These are phyloP conservation scores for Phocoena phocoena DNA, from an alignment of 2,113 vertebrate genomes.

Conservation along the genomic window DNA sequence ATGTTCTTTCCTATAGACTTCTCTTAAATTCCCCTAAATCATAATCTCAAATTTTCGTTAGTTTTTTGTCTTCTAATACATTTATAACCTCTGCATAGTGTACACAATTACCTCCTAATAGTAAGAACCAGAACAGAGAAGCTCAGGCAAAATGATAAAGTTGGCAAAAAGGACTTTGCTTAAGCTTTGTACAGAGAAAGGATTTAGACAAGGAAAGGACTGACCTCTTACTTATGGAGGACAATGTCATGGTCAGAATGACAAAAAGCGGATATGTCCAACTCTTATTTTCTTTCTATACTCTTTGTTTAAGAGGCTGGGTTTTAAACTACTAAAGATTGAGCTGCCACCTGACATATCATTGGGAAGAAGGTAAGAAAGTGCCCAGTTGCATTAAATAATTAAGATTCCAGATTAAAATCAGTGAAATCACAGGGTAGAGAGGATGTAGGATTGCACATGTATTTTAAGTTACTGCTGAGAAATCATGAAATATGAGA, in stretches of 20 bases:
- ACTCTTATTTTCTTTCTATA: neutral
- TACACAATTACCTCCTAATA: neutral
- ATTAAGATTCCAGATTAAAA: neutral
- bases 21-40: neutral
- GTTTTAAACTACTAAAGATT: neutral
- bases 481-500: neutral
- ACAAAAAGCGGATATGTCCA: neutral
- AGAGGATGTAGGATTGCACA: neutral
- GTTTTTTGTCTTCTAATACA: neutral
- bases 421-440: neutral
- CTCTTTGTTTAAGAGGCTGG: neutral
- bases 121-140: neutral
- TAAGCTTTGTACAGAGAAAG: neutral
- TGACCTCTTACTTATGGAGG: neutral
- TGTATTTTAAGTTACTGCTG: neutral
- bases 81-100: neutral
- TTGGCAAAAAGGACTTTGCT: neutral
- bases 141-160: neutral
- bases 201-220: neutral
- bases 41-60: neutral
- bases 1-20: neutral
- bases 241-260: neutral
- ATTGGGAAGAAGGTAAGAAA: neutral
- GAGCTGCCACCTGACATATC: neutral
- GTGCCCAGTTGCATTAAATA: neutral